These are phyloP conservation scores for Eufriesea mexicana DNA, from an alignment of 1,140 invertebrate species.

Conservation along the genomic window DNA sequence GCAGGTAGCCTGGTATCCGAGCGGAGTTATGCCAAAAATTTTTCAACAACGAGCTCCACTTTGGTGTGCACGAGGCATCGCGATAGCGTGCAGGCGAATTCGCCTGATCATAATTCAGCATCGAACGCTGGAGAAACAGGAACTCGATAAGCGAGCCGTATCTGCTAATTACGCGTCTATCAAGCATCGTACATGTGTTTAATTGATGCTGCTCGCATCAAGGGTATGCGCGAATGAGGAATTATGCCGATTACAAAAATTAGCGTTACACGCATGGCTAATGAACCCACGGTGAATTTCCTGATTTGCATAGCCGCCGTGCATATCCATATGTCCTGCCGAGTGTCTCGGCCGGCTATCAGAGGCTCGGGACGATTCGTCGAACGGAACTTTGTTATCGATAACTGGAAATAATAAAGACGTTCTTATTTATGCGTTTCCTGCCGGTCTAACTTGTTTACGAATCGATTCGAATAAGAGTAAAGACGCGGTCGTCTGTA, in stretches of 20 bases:
- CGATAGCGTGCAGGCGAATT: slow-evolving; percentile 5
- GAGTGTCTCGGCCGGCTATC: slow-evolving; percentile 28
- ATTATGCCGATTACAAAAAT: slow-evolving; percentile 38
- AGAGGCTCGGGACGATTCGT: slow-evolving; percentile 34
- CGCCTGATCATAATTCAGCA: slow-evolving; percentile 49
- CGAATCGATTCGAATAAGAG: neutral
- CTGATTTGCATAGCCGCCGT: slow-evolving; percentile 40
- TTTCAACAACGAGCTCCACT: slow-evolving; percentile 25
- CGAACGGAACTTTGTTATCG: slow-evolving; percentile 46
- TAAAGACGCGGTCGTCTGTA: neutral
- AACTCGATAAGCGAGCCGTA: slow-evolving; percentile 56
- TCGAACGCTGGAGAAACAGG: slow-evolving; percentile 32
- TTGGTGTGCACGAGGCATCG: neutral
- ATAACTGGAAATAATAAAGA: slow-evolving; percentile 28
- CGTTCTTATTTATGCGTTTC: slow-evolving; percentile 18
- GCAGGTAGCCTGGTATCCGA: neutral
- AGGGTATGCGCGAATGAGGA: slow-evolving; percentile 47
- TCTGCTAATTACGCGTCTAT: slow-evolving; percentile 64
- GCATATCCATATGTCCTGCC: slow-evolving; percentile 12
- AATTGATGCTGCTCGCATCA: slow-evolving; percentile 54
- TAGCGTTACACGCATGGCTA: slow-evolving; percentile 44
- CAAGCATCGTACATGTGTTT: slow-evolving; percentile 48
- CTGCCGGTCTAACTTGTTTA: slow-evolving; percentile 5
- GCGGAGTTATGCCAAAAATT: neutral
- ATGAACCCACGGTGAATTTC: slow-evolving; percentile 49